phyloP scores from a whole-genome alignment of 2,797 vertebrate genomes.

The Otus scops region DNA sequence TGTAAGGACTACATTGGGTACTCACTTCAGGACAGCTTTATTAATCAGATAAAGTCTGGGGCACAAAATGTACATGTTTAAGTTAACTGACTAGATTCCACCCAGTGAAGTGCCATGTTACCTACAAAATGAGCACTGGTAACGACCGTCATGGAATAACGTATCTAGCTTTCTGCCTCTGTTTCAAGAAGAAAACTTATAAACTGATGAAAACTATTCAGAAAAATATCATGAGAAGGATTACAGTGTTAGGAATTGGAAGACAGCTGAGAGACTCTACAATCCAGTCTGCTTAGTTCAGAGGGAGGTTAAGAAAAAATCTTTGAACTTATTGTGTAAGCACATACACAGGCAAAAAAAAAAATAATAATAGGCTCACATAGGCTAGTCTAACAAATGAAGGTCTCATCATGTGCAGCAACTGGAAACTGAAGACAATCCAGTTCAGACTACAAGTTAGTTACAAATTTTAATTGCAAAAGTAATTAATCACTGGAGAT shows the following conservation, averaged over 20 bases:
- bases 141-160: not conserved
- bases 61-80: not conserved
- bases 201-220: not conserved
- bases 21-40: not conserved
- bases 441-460: not conserved
- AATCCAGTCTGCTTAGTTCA: not conserved
- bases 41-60: not conserved
- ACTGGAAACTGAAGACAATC: not conserved
- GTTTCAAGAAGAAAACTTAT: not conserved
- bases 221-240: not conserved
- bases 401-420: not conserved
- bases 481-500: not conserved
- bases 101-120: not conserved
- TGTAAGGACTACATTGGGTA: not conserved
- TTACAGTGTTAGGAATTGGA: not conserved
- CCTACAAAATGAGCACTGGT: not conserved
- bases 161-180: not conserved
- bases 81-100: not conserved
- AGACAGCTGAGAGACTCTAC: not conserved
- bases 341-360: not conserved
- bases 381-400: not conserved
- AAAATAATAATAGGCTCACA: not conserved
- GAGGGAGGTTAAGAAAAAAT: not conserved
- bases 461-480: not conserved
- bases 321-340: not conserved